Conservation (phyloP, 2,113 vertebrate species). For the Chlorocebus sabaeus region DNA sequence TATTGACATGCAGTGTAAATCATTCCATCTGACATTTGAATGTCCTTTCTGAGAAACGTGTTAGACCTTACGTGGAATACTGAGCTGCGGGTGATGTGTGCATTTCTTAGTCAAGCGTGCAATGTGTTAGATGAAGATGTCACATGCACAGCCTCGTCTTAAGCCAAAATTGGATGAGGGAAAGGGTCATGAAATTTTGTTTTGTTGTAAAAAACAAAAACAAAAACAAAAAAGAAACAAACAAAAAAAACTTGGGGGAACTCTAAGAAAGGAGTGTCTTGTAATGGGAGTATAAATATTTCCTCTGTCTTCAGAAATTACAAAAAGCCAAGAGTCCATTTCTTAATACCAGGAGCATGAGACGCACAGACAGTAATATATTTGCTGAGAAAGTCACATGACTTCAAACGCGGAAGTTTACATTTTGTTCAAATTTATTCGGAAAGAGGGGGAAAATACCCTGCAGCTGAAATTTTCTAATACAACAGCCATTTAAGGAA, state of each 20-base stretch:
- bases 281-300: neutral
- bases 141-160: neutral
- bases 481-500: conserved; percentile 29
- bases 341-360: neutral
- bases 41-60: conserved; percentile 64
- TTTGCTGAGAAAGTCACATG: neutral
- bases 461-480: neutral
- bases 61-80: neutral
- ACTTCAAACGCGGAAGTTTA: neutral
- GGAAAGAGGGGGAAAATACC: neutral
- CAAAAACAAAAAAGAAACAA: neutral
- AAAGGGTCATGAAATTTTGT: neutral
- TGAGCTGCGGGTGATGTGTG: neutral
- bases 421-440: neutral
- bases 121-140: neutral
- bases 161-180: neutral
- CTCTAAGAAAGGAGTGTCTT: neutral
- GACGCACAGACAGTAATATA: neutral
- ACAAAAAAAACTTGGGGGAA: neutral
- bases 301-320: neutral
- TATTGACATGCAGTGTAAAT: conserved; percentile 67
- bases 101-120: neutral
- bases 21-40: conserved; percentile 72
- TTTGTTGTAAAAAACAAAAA: neutral
- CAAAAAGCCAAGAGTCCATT: neutral